Evolutionary conservation across 2,888 invertebrate species (phyloP).

Genomic region (Microdon myrmicae): DNA sequence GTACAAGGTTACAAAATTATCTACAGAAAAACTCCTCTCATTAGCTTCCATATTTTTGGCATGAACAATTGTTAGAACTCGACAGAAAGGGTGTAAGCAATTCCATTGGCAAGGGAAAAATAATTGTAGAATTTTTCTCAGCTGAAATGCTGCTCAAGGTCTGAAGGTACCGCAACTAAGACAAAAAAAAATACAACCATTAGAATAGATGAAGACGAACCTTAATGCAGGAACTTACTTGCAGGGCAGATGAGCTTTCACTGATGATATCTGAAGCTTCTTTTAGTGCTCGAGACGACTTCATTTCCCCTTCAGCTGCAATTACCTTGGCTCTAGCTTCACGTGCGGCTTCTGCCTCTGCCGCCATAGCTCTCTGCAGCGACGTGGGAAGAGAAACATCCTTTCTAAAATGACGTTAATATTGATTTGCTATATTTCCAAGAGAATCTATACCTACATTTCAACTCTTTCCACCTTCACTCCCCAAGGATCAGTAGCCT

Average conservation of each 20-base stretch:
- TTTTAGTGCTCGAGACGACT: slow-evolving; percentile 81
- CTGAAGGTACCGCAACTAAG: slow-evolving; percentile 85
- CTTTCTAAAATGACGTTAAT: slow-evolving; percentile 69
- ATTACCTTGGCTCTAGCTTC: slow-evolving; percentile 84
- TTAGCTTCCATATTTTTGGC: slow-evolving; percentile 31
- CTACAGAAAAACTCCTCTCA: not conserved
- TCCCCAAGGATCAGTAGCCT: slow-evolving; percentile 88
- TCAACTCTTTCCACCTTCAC: slow-evolving; percentile 94
- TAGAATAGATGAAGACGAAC: too few relatives aligned
- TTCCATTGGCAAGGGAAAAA: slow-evolving; percentile 93
- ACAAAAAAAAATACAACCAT: slow-evolving; percentile 51
- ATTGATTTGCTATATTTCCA: not conserved
- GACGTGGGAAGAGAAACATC: slow-evolving; percentile 82
- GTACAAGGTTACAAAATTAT: too few relatives aligned
- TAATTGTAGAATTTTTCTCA: slow-evolving; percentile 94
- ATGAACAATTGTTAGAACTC: slow-evolving; percentile 38
- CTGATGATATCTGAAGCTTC: slow-evolving; percentile 86
- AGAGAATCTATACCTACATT: slow-evolving; percentile 74
- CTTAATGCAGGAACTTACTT: slow-evolving; percentile 52
- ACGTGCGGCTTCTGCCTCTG: slow-evolving; percentile 82
- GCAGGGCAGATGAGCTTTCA: slow-evolving; percentile 78
- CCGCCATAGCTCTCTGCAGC: slow-evolving; percentile 84
- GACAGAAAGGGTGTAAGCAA: slow-evolving; percentile 68
- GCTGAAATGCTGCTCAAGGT: slow-evolving; percentile 91
- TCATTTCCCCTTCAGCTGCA: slow-evolving; percentile 86